Base-by-base conservation (phyloP, 2,797 vertebrate species). In the Pteronotus mesoamericanus region DNA sequence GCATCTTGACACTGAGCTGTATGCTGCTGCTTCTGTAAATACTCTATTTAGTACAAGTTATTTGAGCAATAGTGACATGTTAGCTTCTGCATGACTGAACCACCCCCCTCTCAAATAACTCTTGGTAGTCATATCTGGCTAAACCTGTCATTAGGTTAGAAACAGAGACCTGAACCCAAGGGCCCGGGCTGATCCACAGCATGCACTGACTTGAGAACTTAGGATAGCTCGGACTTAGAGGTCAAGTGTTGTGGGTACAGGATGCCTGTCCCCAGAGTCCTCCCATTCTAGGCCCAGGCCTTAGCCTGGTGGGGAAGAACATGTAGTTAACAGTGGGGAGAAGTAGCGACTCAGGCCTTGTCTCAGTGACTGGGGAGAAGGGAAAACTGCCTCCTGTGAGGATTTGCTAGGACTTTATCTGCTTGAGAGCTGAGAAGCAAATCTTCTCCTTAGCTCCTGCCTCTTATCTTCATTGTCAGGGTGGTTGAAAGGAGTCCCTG, bases 81-180 rank as follows among this genome's bases (percentile, higher is more conserved):
- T 19, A 89, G 75, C 39, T 80, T 89, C 57, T 39, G 68, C 34
- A 4, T 42, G 32, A 39, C 9, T 34, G 51, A 77, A n/a, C 71
- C 64, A 80, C 34, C 29, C 10, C 19, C 77, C 53, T 90, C 75
- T 75, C 24, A 22, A 94, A 26, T 85, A 71, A 84, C 11, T 80
- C 66, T 53, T 80, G 18, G 34, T 46, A 77, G 64, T 96, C 66
- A 68, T 44, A 82, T 46, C 44, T 85, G 39, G 69, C 57, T 37
- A 59, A 19, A 55, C 21, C 26, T 42, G 90, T 75, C n/a, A 37
- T 48, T 48, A 69, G 37, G 39, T 32, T 97, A 46, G 64, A 86
- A 90, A 96, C 5, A 95, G 78, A 96, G 95, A 79, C 57, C 46
- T 79, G 19, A 89, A 66, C 34, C 32, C 64, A 42, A 48, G 21